Base-by-base conservation (phyloP, 2,797 vertebrate species). In the Todus mexicanus region DNA sequence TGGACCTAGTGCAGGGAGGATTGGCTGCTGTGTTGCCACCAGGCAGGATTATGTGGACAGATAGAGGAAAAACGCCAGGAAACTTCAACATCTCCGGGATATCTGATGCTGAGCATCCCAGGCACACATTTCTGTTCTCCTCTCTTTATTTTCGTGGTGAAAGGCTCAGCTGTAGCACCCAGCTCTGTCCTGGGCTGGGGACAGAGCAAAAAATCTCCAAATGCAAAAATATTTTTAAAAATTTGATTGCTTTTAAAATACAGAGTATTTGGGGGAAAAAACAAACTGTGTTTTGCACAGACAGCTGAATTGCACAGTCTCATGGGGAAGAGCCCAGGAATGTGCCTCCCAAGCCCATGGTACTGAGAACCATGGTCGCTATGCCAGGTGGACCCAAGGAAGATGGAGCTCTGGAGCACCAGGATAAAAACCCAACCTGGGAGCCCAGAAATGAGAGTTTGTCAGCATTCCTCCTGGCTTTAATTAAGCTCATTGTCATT, bases 401-500 rank as follows among this genome's bases (percentile, higher is more conserved):
- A 85, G 59, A 66, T 54, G 73, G 27, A 20, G 26, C 6, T 72
- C 56, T 78, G 50, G 27, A 73, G 26, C 29, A 70, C 11, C 27
- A 43, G 66, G 45, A 68, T 63, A 45, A 84, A 92, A 88, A 66
- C 21, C 4, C 59, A 84, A 2, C 15, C 2, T 2, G 3, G 33
- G 42, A 87, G 42, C 8, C 35, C 2, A 15, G 82, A 95, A 92
- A 96, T 54, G 72, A 77, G 72, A 77, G 35, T 63, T 86, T 88
- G 11, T 23, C 64, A 31, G n/a, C 9, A 12, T 14, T 87, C 18
- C 29, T 93, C 66, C 72, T 92, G 75, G 37, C 69, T 96, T 96
- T 97, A 88, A 97, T 97, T 97, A 97, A 94, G 77, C 81, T 92
- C 65, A 95, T 93, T 95, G 92, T 94, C 87, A 95, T 96, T 95